Conservation (phyloP, 2,797 vertebrate genomes). For the Rhinoraja longicauda region DNA sequence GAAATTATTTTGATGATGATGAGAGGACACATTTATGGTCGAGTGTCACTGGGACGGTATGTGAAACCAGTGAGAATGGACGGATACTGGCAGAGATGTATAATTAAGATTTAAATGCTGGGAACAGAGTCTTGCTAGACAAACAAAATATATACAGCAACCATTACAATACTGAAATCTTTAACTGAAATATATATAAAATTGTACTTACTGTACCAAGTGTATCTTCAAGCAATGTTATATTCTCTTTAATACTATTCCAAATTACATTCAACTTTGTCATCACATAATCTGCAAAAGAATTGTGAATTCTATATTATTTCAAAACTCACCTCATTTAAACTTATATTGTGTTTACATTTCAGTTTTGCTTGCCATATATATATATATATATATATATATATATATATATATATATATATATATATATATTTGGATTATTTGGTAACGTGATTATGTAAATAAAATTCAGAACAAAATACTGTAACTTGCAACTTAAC, state of each 20-base stretch:
- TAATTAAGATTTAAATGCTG: background rate
- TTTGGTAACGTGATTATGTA: background rate
- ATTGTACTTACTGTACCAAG: constrained; percentile 20
- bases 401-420: background rate
- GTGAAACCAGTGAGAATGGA: background rate
- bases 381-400: background rate
- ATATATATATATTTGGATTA: background rate
- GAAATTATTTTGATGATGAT: background rate
- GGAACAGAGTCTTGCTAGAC: too few relatives aligned
- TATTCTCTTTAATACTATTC: constrained; percentile 4
- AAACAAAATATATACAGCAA: background rate
- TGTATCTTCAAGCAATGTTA: constrained; percentile 21
- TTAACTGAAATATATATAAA: background rate
- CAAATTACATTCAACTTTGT: background rate
- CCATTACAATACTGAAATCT: background rate
- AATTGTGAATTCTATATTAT: background rate
- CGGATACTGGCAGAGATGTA: background rate
- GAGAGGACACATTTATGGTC: background rate
- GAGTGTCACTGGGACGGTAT: background rate
- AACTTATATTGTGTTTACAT: background rate
- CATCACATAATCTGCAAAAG: constrained; percentile 22
- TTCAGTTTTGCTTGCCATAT: background rate
- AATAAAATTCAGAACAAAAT: background rate
- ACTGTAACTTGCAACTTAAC: background rate
- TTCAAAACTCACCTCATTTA: background rate